phyloP scores from a whole-genome alignment of 2,113 vertebrate species.

The Tylochromis polylepis region DNA sequence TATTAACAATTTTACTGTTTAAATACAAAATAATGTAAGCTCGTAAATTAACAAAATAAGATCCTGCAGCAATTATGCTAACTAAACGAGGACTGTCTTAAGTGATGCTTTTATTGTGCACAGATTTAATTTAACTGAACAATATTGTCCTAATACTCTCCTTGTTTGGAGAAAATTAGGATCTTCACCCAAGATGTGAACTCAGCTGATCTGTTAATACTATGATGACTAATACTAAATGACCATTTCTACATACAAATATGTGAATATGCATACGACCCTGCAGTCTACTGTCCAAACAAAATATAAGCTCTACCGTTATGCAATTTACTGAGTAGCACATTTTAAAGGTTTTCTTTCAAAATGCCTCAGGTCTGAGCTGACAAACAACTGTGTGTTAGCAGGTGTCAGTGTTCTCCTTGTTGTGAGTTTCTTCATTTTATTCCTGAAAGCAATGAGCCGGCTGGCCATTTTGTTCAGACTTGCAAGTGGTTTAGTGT shows the following conservation, averaged over 20 bases:
- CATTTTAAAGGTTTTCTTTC: not conserved
- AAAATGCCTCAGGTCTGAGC: not conserved
- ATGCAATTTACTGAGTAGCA: not conserved
- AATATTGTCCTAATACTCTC: not conserved
- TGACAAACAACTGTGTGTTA: conserved; percentile 76
- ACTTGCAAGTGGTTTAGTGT: conserved; percentile 81
- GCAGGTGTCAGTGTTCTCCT: conserved; percentile 77
- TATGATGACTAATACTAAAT: not conserved
- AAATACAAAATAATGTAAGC: not conserved
- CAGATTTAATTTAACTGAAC: conserved; percentile 1
- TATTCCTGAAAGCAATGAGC: conserved; percentile 92
- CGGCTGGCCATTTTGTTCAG: conserved; percentile 86
- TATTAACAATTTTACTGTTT: not conserved
- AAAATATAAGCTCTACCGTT: not conserved
- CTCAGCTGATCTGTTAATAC: not conserved
- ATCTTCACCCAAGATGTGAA: not conserved
- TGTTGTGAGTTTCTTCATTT: conserved; percentile 85
- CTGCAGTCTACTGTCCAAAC: not conserved
- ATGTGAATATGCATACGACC: not conserved
- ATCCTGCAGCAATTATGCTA: not conserved
- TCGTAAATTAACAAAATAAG: not conserved
- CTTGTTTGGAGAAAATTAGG: not conserved
- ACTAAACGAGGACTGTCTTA: not conserved
- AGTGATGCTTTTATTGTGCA: not conserved
- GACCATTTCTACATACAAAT: not conserved